phyloP scores from a whole-genome alignment of 2,113 vertebrate genomes.

The Hippocampus comes region DNA sequence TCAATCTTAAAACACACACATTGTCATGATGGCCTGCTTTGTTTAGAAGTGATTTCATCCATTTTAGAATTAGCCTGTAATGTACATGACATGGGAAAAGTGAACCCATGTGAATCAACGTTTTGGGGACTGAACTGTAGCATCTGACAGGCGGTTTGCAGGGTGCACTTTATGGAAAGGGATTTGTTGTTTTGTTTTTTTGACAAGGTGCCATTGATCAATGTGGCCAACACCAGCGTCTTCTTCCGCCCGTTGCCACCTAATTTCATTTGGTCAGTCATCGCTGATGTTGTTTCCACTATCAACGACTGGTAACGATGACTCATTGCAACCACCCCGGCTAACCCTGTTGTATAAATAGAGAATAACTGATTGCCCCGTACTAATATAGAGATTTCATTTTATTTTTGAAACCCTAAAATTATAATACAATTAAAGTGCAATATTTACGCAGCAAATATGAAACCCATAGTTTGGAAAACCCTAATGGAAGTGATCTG shows the following conservation, averaged over 20 bases:
- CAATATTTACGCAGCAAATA: background rate
- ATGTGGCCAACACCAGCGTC: slow-evolving; percentile 11
- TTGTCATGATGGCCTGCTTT: too few relatives aligned
- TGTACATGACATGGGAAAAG: background rate
- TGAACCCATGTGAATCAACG: background rate
- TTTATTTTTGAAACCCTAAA: background rate
- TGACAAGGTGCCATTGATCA: slow-evolving; percentile 54
- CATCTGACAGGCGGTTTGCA: background rate
- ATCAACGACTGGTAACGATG: slow-evolving; percentile 64
- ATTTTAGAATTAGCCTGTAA: background rate
- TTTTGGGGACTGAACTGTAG: background rate
- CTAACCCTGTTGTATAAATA: slow-evolving; percentile 56
- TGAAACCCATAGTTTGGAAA: too few relatives aligned
- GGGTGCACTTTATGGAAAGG: slow-evolving; percentile 32
- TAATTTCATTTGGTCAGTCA: slow-evolving; percentile 66
- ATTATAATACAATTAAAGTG: background rate
- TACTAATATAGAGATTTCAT: background rate
- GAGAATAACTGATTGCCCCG: slow-evolving; percentile 20
- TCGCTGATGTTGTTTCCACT: slow-evolving; percentile 70
- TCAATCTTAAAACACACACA: too few relatives aligned
- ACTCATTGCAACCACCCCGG: slow-evolving; percentile 51
- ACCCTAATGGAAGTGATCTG: too few relatives aligned
- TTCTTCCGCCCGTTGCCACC: slow-evolving; percentile 59
- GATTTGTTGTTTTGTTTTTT: slow-evolving; percentile 32
- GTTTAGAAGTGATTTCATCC: background rate